These are phyloP conservation scores for Lanistes nyassanus DNA, from an alignment of 1,140 invertebrate species.

Conservation along the genomic window DNA sequence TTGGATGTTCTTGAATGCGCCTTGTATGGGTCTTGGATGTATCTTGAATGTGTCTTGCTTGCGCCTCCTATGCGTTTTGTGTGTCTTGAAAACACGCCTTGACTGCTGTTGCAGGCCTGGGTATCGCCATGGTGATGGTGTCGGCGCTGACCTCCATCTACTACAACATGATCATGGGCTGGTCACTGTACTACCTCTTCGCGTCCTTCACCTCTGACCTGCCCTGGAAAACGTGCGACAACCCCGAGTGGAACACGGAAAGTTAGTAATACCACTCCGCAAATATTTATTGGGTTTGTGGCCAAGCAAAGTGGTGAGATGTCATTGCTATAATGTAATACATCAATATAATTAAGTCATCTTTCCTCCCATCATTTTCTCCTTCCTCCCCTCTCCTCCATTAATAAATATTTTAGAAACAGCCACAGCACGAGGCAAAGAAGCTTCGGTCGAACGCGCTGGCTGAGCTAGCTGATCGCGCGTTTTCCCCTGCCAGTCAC, in stretches of 20 bases:
- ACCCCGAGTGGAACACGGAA: conserved; percentile 42
- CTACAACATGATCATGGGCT: conserved; percentile 97
- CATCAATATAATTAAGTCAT: neutral
- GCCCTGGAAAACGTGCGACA: conserved; percentile 89
- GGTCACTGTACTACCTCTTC: conserved; percentile 92
- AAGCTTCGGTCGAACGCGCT: no score
- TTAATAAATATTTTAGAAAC: no score
- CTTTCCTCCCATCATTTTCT: no score
- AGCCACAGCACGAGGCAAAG: no score
- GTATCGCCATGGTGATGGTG: conserved; percentile 53
- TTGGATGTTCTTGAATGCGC: no score
- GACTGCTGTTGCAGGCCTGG: conserved; percentile 43
- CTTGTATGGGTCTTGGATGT: no score
- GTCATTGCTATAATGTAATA: neutral
- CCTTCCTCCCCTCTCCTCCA: no score
- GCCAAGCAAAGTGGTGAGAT: neutral
- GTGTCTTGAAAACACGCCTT: neutral
- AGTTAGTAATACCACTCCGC: conserved; percentile 15
- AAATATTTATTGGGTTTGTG: neutral
- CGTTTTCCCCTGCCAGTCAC: no score
- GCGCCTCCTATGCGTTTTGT: neutral
- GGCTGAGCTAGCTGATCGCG: no score
- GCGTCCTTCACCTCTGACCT: conserved; percentile 71
- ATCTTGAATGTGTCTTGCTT: neutral
- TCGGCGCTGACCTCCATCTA: conserved; percentile 76